Base-by-base conservation (phyloP, 2,797 vertebrate species). In the Channallabes apus region DNA sequence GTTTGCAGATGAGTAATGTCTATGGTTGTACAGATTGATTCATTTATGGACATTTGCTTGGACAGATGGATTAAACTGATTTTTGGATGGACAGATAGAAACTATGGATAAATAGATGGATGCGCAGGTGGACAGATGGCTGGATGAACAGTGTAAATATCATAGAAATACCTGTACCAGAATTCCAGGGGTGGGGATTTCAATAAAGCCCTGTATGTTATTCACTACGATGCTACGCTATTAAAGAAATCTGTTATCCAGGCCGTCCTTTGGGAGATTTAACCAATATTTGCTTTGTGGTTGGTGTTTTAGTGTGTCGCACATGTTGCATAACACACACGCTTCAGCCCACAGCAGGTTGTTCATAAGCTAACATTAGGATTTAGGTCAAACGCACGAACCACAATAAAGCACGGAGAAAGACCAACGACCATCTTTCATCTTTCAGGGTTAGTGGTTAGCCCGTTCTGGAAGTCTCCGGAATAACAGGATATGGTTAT, bases 401-500 rank as follows among this genome's bases (percentile, higher is more conserved):
- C 61, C 71, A 32, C 64, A 82, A 86, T 41, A 86, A 76, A 86
- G 58, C 46, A 72, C 18, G 8, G 73, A 27, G 35, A 75, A 71
- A 41, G 80, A 76, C 65, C 35, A 38, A 82, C 56, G 80, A 77
- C 83, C n/a, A 72, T 79, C 88, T 92, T 93, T 93, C 87, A 93
- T 93, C 91, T 93, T 83, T 79, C 67, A 24, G 89, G 90, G 90
- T 90, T 88, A 89, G 88, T 58, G 91, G 91, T 93, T 90, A 90
- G 91, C 89, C 85, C 77, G 84, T 89, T 89, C 91, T 91, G 90
- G 89, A 93, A 87, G 88, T 91, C 91, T 91, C 88, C 88, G 91
- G 91, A 94, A 94, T 91, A 94, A 94, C 92, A 94, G 92, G 92
- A 94, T 94, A 94, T 89, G 91, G 89, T 90, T 88, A 88, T 90